Evolutionary conservation across 2,113 vertebrate genomes (phyloP).

Genomic region (Capreolus pygargus): DNA sequence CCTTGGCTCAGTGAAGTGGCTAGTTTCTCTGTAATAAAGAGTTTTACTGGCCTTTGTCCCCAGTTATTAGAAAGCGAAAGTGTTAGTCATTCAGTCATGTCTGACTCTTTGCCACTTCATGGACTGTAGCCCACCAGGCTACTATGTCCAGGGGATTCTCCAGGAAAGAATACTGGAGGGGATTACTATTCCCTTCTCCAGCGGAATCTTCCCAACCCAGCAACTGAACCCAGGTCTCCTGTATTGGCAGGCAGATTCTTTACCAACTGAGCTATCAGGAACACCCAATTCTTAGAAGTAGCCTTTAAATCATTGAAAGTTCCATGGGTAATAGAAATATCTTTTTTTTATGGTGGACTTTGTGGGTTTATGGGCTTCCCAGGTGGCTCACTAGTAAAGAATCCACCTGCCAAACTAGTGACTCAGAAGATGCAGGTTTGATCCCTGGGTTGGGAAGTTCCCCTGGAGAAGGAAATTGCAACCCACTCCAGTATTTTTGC

Average conservation of each 20-base stretch:
- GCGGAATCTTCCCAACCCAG: neutral
- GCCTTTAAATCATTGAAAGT: neutral
- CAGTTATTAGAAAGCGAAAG: neutral
- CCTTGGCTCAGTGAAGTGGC: neutral
- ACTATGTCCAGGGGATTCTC: neutral
- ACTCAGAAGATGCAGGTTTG: neutral
- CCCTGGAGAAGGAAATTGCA: neutral
- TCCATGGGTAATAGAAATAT: neutral
- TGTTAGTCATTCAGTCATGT: neutral
- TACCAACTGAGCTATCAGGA: neutral
- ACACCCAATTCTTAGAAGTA: neutral
- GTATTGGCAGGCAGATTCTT: neutral
- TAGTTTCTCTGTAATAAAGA: neutral
- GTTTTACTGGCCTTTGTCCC: neutral
- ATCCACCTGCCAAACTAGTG: neutral
- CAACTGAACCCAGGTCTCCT: neutral
- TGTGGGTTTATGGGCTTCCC: neutral
- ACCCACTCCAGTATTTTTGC: neutral
- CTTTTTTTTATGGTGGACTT: neutral
- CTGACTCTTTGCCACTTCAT: neutral
- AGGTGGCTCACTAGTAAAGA: neutral
- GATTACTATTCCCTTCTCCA: neutral
- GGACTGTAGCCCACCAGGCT: neutral
- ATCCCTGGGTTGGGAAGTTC: neutral
- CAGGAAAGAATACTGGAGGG: neutral